Conservation (phyloP, 2,113 vertebrate species). For the Heterotilapia buettikoferi region DNA sequence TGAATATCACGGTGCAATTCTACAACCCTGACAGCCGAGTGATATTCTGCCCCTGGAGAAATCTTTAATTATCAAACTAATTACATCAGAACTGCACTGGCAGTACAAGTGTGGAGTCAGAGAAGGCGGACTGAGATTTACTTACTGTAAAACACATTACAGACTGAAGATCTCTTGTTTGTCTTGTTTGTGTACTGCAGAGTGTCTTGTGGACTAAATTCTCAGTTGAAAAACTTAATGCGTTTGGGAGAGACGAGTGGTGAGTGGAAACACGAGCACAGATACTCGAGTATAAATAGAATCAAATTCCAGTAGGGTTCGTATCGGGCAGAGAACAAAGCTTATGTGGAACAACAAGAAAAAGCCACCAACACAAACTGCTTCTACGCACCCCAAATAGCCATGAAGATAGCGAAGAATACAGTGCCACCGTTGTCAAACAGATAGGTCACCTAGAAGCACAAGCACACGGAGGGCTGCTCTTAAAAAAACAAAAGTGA, state of each 20-base stretch:
- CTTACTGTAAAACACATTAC: not conserved
- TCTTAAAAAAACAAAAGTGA: not conserved
- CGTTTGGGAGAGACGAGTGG: slow-evolving; percentile 24
- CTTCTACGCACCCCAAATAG: slow-evolving; percentile 74
- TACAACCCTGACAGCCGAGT: not conserved
- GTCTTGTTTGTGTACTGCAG: not conserved
- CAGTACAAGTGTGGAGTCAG: not conserved
- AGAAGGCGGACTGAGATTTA: slow-evolving; percentile 10
- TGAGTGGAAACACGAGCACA: not conserved
- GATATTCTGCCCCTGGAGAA: slow-evolving; percentile 15
- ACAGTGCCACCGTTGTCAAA: slow-evolving; percentile 79
- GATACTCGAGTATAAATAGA: slow-evolving; percentile 21
- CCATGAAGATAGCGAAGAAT: slow-evolving; percentile 80
- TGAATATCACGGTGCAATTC: not conserved
- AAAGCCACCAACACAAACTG: not conserved
- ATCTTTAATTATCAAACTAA: slow-evolving; percentile 45
- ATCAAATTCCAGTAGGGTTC: slow-evolving; percentile 8
- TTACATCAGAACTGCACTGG: slow-evolving; percentile 24
- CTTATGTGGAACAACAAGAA: not conserved
- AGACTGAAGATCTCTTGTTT: not conserved
- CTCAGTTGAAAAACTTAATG: slow-evolving; percentile 23
- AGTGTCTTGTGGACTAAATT: not conserved
- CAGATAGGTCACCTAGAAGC: slow-evolving; percentile 73
- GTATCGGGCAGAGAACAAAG: not conserved
- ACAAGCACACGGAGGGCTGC: not conserved